Conservation (phyloP, 2,113 vertebrate species). For the Bubo bubo region DNA sequence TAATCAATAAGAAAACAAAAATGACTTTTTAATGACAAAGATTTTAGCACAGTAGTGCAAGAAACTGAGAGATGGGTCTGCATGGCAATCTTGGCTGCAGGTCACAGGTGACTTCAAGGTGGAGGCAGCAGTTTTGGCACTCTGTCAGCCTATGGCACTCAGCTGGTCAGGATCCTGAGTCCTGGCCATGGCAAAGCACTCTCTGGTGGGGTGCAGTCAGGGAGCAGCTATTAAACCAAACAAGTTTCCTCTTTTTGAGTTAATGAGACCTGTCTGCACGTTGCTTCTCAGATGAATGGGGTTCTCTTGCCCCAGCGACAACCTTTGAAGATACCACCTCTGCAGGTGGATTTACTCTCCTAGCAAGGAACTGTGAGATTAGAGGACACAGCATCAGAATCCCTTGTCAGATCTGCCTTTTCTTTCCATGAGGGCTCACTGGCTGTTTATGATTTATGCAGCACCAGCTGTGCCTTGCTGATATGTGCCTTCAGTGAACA, state of each 20-base stretch:
- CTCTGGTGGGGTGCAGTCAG: background rate
- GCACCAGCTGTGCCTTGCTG: background rate
- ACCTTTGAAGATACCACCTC: background rate
- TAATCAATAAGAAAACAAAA: conserved; percentile 5
- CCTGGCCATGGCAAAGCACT: background rate
- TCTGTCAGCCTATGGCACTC: background rate
- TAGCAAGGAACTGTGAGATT: background rate
- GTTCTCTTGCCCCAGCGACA: background rate
- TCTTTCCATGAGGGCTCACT: background rate
- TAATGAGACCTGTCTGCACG: background rate
- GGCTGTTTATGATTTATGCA: background rate
- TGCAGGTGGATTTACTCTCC: background rate
- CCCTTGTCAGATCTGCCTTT: background rate
- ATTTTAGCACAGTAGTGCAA: background rate
- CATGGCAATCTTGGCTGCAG: background rate
- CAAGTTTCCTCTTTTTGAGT: background rate
- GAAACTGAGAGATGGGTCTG: background rate
- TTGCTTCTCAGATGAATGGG: background rate
- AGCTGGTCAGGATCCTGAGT: background rate
- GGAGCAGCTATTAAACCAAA: background rate
- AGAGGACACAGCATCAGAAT: background rate
- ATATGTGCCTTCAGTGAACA: background rate
- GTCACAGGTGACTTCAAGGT: background rate
- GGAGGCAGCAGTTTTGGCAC: background rate
- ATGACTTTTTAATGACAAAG: background rate